phyloP scores from a whole-genome alignment of 2,113 vertebrate genomes.

The Eudyptes chrysolophus region DNA sequence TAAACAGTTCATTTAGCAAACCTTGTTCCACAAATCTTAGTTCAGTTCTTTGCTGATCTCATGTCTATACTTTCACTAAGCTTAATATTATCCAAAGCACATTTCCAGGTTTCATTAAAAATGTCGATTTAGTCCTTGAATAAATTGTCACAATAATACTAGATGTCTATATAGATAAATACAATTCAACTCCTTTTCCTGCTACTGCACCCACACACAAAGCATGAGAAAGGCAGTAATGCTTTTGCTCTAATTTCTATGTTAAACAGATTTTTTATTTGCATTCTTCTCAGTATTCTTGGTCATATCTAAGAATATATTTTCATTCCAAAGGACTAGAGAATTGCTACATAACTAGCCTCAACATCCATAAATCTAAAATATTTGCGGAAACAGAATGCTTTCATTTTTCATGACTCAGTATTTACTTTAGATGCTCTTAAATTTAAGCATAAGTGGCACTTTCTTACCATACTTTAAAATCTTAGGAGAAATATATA shows the following conservation, averaged over 20 bases:
- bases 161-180: not conserved
- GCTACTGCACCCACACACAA: not conserved
- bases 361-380: not conserved
- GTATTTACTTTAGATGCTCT: not conserved
- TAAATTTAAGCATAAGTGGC: not conserved
- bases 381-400: not conserved
- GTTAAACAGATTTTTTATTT: not conserved
- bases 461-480: not conserved
- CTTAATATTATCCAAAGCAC: not conserved
- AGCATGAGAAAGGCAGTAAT: not conserved
- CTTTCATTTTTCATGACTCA: not conserved
- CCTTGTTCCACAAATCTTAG: not conserved
- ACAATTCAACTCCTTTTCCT: not conserved
- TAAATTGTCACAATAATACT: not conserved
- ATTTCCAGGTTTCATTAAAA: not conserved
- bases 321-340: constrained; percentile 26
- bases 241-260: not conserved
- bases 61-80: not conserved
- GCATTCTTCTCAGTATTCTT: constrained; percentile 17
- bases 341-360: not conserved
- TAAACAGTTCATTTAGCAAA: not conserved
- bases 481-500: not conserved
- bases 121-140: not conserved
- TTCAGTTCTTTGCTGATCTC: not conserved
- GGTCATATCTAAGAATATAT: not conserved